Evolutionary conservation across 2,888 invertebrate species (phyloP).

Genomic region (Patella caerulea): DNA sequence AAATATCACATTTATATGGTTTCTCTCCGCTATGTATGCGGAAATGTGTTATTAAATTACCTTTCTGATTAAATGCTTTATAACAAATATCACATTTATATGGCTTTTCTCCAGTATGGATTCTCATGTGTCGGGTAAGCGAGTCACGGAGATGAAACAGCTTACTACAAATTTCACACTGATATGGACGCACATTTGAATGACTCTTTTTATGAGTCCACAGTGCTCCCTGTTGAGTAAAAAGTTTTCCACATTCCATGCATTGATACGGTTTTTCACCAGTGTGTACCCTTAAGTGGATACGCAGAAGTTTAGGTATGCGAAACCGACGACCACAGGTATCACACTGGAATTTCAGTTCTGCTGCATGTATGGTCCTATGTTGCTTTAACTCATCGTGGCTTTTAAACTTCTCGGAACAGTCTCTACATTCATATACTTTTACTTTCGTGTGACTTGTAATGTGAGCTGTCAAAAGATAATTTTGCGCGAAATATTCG

Average conservation of each 20-base stretch:
- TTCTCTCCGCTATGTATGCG: slow-evolving; percentile 9
- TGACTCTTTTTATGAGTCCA: background rate
- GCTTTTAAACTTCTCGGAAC: background rate
- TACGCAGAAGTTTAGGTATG: background rate
- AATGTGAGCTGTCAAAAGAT: background rate
- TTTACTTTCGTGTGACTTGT: background rate
- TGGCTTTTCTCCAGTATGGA: slow-evolving; percentile 4
- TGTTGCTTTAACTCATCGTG: background rate
- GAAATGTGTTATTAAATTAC: slow-evolving; percentile 7
- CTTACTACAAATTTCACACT: slow-evolving; percentile 12
- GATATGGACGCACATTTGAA: slow-evolving; percentile 2
- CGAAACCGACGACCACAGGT: slow-evolving; percentile 3
- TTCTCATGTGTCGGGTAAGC: background rate
- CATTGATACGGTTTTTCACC: slow-evolving; percentile 18
- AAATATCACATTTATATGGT: slow-evolving; percentile 9
- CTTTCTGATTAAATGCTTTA: slow-evolving; percentile 13
- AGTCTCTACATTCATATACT: background rate
- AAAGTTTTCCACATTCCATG: slow-evolving; percentile 14
- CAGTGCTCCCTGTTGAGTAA: background rate
- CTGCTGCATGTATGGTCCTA: background rate
- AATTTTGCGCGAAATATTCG: no score
- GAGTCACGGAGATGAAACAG: background rate
- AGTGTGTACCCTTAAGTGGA: slow-evolving; percentile 28
- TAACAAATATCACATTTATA: slow-evolving; percentile 7
- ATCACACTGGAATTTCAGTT: background rate